Conservation (phyloP, 2,113 vertebrate genomes). For the Rhinogobius similis region DNA sequence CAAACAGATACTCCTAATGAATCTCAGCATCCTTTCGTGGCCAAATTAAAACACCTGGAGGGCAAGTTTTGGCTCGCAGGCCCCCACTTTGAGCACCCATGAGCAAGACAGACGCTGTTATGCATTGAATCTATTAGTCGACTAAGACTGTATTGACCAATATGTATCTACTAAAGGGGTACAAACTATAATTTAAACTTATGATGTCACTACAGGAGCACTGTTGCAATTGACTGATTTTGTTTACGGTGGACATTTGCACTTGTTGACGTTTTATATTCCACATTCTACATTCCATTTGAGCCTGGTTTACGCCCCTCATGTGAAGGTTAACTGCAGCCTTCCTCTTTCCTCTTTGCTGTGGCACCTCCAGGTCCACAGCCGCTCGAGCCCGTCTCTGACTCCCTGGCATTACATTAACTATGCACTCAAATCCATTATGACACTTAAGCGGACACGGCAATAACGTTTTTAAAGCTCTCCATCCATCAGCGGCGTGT, state of each 20-base stretch:
- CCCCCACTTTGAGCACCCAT: too few relatives aligned
- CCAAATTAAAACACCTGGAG: too few relatives aligned
- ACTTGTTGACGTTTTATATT: background rate
- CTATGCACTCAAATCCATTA: slow-evolving; percentile 51
- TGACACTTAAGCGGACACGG: slow-evolving; percentile 41
- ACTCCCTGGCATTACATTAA: slow-evolving; percentile 56
- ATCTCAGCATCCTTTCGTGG: too few relatives aligned
- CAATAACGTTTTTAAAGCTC: slow-evolving; percentile 55
- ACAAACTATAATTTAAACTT: too few relatives aligned
- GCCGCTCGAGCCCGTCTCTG: too few relatives aligned
- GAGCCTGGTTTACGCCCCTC: slow-evolving; percentile 37
- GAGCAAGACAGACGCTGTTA: too few relatives aligned
- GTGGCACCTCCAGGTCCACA: slow-evolving; percentile 28
- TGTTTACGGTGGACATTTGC: background rate
- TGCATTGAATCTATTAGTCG: too few relatives aligned
- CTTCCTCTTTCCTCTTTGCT: background rate
- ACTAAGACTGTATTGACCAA: too few relatives aligned
- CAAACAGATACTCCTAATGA: too few relatives aligned
- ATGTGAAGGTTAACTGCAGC: slow-evolving; percentile 43
- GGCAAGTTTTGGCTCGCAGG: too few relatives aligned
- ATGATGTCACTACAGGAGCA: too few relatives aligned
- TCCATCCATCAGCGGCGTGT: slow-evolving; percentile 23
- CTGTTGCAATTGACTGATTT: background rate
- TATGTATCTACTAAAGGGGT: too few relatives aligned
- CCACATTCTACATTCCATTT: slow-evolving; percentile 44